These are phyloP conservation scores for Phania funesta DNA, from an alignment of 2,888 invertebrate species.

Conservation along the genomic window DNA sequence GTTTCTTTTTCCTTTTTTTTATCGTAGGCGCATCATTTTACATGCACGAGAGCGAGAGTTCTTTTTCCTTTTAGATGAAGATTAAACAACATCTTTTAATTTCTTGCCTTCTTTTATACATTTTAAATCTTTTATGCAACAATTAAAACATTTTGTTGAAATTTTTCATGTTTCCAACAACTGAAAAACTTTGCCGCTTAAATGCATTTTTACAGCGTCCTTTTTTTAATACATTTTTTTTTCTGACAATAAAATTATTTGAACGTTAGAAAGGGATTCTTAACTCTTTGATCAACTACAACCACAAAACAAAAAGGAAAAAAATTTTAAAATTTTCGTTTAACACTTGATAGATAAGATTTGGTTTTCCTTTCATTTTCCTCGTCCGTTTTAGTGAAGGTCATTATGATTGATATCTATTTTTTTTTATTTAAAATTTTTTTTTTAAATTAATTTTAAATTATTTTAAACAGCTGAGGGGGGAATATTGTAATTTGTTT, in stretches of 20 bases:
- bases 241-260: background rate
- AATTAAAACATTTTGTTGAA: slow-evolving; percentile 60
- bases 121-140: slow-evolving; percentile 21
- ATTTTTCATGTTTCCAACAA: background rate
- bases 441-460: no score
- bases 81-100: slow-evolving; percentile 53
- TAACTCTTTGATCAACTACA: slow-evolving; percentile 30
- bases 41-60: slow-evolving; percentile 21
- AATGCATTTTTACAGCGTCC: slow-evolving; percentile 30
- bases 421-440: no score
- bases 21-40: slow-evolving; percentile 62
- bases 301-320: background rate
- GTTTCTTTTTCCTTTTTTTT: slow-evolving; percentile 19
- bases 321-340: background rate
- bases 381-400: no score
- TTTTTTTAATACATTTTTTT: slow-evolving; percentile 19
- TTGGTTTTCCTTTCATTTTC: no score
- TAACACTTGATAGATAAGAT: no score
- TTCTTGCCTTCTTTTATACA: slow-evolving; percentile 19
- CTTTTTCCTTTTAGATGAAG: slow-evolving; percentile 30
- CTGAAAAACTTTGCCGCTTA: background rate
- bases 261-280: slow-evolving; percentile 19
- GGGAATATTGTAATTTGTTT: no score
- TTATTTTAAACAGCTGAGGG: no score
- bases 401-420: no score